phyloP scores from a whole-genome alignment of 2,113 vertebrate genomes.

The Regulus satrapa region DNA sequence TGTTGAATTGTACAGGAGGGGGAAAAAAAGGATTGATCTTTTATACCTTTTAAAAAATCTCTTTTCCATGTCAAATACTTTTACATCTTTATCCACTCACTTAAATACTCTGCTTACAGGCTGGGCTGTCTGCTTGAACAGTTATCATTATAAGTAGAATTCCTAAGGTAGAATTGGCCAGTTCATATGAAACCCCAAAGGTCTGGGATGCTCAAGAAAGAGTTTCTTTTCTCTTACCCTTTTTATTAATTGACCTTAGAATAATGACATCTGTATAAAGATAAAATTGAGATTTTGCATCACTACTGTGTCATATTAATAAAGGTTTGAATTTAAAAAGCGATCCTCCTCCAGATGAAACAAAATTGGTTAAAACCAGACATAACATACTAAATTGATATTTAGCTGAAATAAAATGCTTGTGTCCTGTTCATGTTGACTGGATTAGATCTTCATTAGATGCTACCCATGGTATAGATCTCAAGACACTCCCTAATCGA shows the following conservation, averaged over 20 bases:
- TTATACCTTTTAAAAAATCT: not conserved
- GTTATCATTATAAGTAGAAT: conserved; percentile 36
- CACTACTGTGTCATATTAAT: not conserved
- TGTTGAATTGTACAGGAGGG: conserved; percentile 79
- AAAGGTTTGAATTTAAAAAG: not conserved
- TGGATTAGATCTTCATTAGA: conserved; percentile 28
- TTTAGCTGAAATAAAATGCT: conserved; percentile 1
- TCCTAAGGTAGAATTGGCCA: not conserved
- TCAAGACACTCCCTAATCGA: conserved; percentile 15
- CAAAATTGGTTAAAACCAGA: conserved; percentile 20
- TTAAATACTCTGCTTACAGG: conserved; percentile 17
- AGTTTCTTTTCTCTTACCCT: not conserved
- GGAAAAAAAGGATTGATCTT: conserved; percentile 79
- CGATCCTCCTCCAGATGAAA: not conserved
- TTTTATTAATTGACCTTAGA: not conserved
- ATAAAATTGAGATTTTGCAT: not conserved
- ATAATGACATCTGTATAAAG: not conserved
- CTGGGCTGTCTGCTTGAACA: conserved; percentile 9
- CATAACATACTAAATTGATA: not conserved
- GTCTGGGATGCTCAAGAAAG: not conserved
- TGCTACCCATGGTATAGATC: not conserved
- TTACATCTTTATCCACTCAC: conserved; percentile 50
- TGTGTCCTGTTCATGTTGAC: not conserved
- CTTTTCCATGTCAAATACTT: conserved; percentile 53
- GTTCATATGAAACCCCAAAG: conserved; percentile 38